phyloP scores from a whole-genome alignment of 2,797 vertebrate species.

The Saxicola maurus region DNA sequence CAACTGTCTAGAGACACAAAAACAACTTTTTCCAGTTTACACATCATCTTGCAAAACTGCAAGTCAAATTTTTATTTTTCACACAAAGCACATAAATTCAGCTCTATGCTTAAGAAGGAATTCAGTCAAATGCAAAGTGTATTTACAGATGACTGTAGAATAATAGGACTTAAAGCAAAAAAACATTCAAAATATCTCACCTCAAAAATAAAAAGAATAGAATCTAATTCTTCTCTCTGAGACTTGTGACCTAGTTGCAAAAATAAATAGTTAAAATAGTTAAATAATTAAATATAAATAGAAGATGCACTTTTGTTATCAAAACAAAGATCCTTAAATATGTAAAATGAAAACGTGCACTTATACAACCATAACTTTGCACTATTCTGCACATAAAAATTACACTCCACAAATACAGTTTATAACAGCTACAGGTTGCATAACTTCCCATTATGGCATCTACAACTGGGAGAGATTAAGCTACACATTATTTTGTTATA shows the following conservation, averaged over 20 bases:
- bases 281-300: slow-evolving; percentile 38
- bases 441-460: neutral
- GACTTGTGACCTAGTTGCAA: slow-evolving; percentile 91
- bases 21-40: neutral
- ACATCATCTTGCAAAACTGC: neutral
- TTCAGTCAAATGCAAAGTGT: neutral
- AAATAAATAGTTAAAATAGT: neutral
- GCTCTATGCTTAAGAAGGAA: neutral
- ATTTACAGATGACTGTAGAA: neutral
- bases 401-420: neutral
- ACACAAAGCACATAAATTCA: neutral
- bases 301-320: neutral
- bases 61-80: neutral
- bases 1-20: neutral
- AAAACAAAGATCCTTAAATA: neutral
- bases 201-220: slow-evolving; percentile 99
- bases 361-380: neutral
- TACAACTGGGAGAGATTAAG: neutral
- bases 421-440: neutral
- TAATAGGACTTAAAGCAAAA: neutral
- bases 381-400: neutral
- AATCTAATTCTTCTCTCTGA: slow-evolving; percentile 97
- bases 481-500: neutral
- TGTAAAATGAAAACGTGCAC: neutral
- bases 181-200: slow-evolving; percentile 68